Evolutionary conservation across 2,888 invertebrate genomes (phyloP).

Genomic region (Agrochola lychnidis): DNA sequence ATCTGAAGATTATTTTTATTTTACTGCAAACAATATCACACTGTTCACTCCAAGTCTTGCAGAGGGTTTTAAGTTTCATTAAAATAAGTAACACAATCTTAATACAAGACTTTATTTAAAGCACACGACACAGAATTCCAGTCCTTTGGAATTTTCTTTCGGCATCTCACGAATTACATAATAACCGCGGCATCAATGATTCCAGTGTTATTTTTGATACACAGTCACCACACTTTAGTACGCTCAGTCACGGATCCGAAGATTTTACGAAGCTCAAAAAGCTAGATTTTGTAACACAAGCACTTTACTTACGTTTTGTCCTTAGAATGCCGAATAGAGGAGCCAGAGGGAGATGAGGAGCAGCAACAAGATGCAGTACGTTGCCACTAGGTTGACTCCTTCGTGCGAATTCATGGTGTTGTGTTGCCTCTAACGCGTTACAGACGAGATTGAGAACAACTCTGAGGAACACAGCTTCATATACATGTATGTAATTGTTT

Average conservation of each 20-base stretch:
- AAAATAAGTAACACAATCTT: conserved; percentile 5
- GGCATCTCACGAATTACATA: conserved; percentile 41
- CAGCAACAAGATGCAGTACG: conserved; percentile 92
- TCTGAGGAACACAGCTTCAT: conserved; percentile 74
- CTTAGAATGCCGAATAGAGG: conserved; percentile 91
- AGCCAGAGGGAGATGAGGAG: conserved; percentile 92
- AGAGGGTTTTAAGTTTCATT: conserved; percentile 8
- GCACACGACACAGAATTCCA: conserved; percentile 12
- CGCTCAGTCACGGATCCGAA: conserved; percentile 61
- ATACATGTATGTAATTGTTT: conserved; percentile 73
- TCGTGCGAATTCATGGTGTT: conserved; percentile 85
- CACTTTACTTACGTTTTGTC: conserved; percentile 72
- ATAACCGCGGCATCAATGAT: conserved; percentile 48
- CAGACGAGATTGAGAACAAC: conserved; percentile 79
- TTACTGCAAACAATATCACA: conserved; percentile 6
- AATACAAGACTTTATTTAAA: conserved; percentile 31
- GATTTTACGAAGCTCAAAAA: conserved; percentile 29
- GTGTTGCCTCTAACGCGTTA: conserved; percentile 76
- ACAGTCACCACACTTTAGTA: conserved; percentile 53
- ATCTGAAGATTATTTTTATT: conserved; percentile 21
- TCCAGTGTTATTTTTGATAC: conserved; percentile 67
- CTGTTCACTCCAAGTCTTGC: not conserved
- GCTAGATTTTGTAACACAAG: conserved; percentile 30
- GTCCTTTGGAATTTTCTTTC: conserved; percentile 43
- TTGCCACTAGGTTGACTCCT: conserved; percentile 92